Evolutionary conservation across 2,113 vertebrate species (phyloP), one percentile per base, ranked within the genome.

Genomic region (Mola mola): DNA sequence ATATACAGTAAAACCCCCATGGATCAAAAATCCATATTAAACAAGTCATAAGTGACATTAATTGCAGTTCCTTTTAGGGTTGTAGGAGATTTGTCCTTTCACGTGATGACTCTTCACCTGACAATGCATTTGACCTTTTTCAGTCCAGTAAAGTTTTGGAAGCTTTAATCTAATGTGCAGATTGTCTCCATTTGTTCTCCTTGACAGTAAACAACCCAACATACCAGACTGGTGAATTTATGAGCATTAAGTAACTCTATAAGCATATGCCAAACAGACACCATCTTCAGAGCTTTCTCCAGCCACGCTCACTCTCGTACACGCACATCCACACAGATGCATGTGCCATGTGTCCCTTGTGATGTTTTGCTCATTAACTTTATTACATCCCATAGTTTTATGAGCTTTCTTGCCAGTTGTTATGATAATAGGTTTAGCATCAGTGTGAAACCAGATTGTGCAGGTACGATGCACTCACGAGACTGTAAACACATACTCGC

Each of bases 361-460:
- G 71, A 81, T 62, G 74, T 63, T 76, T 65, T 74, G 42, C 78
- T 83, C 82, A 78, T 86, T 85, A 83, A 71, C 60, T 77, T 86
- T 72, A 83, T 86, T 79, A 71, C 75, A 60, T 60, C 65, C 31
- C 63, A 58, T 81, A 50, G 62, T 73, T 85, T 83, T 78, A 86
- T 7, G 70, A 67, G 73, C 50, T 68, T 69, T 75, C 61, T 34
- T 33, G 50, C 16, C 31, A 11, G 70, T 71, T 81, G 74, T 79
- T 82, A 52, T 72, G 43, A 74, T 82, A 55, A 85, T 66, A 55
- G 56, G 16, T 82, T 77, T 56, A 74, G 29, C 65, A 83, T 66
- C 50, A 79, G 56, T 3, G 11, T 57, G 40, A 75, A 55, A 38
- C 9, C 38, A 24, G 29, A 37, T 17, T 46, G 17, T 28, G 49